Percentiles rank a stretch among this genome's conserved stretches.
phyloP scores from a whole-genome alignment of 2,797 vertebrate species.

The Acipenser ruthenus region DNA sequence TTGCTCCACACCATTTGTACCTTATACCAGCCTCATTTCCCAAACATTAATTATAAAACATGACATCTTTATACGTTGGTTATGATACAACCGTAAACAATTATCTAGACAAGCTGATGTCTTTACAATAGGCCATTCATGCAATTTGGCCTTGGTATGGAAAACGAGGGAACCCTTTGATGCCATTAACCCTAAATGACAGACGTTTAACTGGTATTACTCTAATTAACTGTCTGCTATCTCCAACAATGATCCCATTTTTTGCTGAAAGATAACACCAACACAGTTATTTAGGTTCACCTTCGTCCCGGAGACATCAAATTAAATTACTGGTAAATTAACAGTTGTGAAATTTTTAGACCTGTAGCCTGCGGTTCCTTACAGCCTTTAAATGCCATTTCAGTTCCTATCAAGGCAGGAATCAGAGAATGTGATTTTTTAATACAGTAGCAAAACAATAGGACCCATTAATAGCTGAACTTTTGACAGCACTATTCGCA shows the following conservation, averaged over 20 bases:
- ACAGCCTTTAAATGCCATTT: conserved; percentile 68
- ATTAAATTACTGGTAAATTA: conserved; percentile 64
- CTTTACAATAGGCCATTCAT: conserved; percentile 41
- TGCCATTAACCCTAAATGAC: conserved; percentile 64
- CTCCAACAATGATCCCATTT: conserved; percentile 48
- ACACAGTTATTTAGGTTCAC: conserved; percentile 47
- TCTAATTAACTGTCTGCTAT: conserved; percentile 63
- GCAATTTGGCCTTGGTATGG: conserved; percentile 28
- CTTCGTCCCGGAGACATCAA: conserved; percentile 61
- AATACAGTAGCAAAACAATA: conserved; percentile 69
- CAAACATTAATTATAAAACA: conserved; percentile 36
- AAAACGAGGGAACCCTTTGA: conserved; percentile 49
- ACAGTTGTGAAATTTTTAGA: conserved; percentile 65
- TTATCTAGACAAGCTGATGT: conserved; percentile 30
- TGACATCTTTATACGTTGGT: conserved; percentile 36
- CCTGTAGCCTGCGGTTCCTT: conserved; percentile 39
- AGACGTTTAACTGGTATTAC: conserved; percentile 60
- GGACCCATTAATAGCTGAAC: conserved; percentile 62
- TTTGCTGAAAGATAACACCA: conserved; percentile 52
- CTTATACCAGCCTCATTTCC: conserved; percentile 19
- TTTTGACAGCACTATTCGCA: conserved; percentile 58
- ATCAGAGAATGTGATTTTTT: conserved; percentile 60
- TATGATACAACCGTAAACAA: conserved; percentile 32
- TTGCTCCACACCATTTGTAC: background rate
- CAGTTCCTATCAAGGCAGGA: conserved; percentile 56